Evolutionary conservation across 2,797 vertebrate species (phyloP), one percentile per base, ranked within the genome.

Genomic region (Brachyrhaphis roseni): DNA sequence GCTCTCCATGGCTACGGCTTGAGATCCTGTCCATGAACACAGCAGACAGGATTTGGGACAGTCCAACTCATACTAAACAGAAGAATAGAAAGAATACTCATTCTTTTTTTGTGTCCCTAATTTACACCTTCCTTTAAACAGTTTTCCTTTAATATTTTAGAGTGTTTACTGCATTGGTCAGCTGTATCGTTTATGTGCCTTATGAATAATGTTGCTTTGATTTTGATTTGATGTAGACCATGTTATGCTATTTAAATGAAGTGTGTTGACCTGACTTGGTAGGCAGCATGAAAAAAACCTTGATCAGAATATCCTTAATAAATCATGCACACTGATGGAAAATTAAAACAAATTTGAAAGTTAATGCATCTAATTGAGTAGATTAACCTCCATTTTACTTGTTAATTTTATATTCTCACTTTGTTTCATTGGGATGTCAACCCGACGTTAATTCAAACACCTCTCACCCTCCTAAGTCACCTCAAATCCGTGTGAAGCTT

Each of bases 401-500:
- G 12, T 71, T 64, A 75, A 76, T 82, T 82, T 82, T 10, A 76
- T 72, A 80, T 57, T 18, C 15, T 45, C 8, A 8, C 31, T n/a
- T 51, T 75, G 26, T 45, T 83, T 75, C 41, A 79, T 51, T 68
- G 39, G 46, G 16, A 6, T 75, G 76, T 75, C 23, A 45, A 49
- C 49, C 57, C 46, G 74, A n/a, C 47, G 4, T 74, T 51, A 80
- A 74, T 78, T 80, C 34, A 77, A 49, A 82, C 28, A 74, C 66
- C 23, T 15, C 23, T 23, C 74, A 72, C 55, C 15, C 8, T 8
- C 26, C 0, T 4, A 12, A 53, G 34, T 77, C 20, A 66, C 79
- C 81, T 80, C 41, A 75, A 82, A 82, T 79, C 73, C 72, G 41
- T 77, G 41, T 46, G 57, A 82, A 74, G 45, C 76, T 43, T 43